Evolutionary conservation across 2,797 vertebrate genomes (phyloP).

Genomic region (Sebastes trivittatus): DNA sequence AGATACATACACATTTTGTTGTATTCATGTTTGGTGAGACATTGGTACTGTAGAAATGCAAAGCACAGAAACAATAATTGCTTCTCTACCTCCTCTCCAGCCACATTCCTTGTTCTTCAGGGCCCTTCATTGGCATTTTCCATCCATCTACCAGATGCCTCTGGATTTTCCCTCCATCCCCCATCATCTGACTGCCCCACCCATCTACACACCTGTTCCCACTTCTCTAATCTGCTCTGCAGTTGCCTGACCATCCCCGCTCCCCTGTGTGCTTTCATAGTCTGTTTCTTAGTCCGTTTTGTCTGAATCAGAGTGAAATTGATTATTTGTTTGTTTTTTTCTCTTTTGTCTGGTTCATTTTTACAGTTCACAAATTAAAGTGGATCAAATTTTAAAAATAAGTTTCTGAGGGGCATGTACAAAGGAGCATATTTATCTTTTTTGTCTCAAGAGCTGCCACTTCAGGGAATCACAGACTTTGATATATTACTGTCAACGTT

Average conservation of each 20-base stretch:
- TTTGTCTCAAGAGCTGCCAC: not conserved
- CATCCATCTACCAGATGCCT: not conserved
- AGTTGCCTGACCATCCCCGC: too few relatives aligned
- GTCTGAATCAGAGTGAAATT: too few relatives aligned
- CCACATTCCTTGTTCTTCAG: too few relatives aligned
- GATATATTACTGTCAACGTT: not conserved
- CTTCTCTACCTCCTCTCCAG: not conserved
- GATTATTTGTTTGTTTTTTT: too few relatives aligned
- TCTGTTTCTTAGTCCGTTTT: too few relatives aligned
- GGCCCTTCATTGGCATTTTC: not conserved
- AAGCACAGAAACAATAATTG: not conserved
- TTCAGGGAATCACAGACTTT: not conserved
- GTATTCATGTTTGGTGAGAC: not conserved
- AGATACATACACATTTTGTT: not conserved
- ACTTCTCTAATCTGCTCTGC: not conserved
- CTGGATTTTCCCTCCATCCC: not conserved
- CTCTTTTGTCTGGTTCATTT: too few relatives aligned
- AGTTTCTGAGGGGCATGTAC: not conserved
- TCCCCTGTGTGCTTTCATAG: not conserved
- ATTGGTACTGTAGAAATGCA: not conserved
- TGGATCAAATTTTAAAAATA: too few relatives aligned
- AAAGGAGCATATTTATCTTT: not conserved
- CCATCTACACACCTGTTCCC: not conserved
- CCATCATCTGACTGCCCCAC: not conserved
- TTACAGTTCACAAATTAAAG: too few relatives aligned